Percentiles rank a stretch among this genome's conserved stretches.
Evolutionary conservation across 2,797 vertebrate genomes (phyloP).

Genomic region (Bradypus variegatus): DNA sequence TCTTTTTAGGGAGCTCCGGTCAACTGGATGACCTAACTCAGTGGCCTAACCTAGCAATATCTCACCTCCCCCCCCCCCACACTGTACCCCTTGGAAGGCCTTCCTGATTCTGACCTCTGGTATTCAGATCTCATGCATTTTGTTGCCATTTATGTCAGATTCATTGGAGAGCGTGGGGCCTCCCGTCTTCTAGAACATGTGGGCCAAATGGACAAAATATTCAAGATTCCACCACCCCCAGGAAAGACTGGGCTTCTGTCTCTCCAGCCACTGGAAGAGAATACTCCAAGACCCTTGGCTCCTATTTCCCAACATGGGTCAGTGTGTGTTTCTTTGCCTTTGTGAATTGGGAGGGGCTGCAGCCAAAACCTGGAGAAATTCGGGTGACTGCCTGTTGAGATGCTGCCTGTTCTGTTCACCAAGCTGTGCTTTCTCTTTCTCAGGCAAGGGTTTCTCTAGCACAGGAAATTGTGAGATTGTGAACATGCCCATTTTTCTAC

Average conservation of each 20-base stretch:
- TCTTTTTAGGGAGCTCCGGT: background rate
- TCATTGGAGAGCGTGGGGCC: slow-evolving; percentile 82
- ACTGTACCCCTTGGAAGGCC: background rate
- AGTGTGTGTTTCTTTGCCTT: slow-evolving; percentile 24
- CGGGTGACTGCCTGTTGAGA: background rate
- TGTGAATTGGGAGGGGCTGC: background rate
- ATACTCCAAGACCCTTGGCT: slow-evolving; percentile 55
- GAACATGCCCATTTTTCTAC: background rate
- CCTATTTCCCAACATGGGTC: slow-evolving; percentile 75
- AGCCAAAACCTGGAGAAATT: background rate
- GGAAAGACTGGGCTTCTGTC: slow-evolving; percentile 32
- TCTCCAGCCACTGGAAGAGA: slow-evolving; percentile 55
- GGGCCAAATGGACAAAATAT: slow-evolving; percentile 81
- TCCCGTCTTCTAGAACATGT: slow-evolving; percentile 84
- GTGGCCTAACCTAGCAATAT: background rate
- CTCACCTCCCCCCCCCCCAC: background rate
- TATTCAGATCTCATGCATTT: background rate
- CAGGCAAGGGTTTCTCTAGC: background rate
- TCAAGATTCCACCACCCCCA: slow-evolving; percentile 72
- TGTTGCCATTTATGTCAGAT: slow-evolving; percentile 71
- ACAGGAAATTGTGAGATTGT: background rate
- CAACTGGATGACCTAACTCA: background rate
- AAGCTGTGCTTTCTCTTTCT: background rate
- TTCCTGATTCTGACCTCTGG: background rate
- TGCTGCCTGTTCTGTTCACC: background rate